Percentiles rank a stretch among this genome's conserved stretches.
These are phyloP conservation scores for Palythoa grandiflora DNA, from an alignment of 92 coral and sea anemone species.

Conservation along the genomic window DNA sequence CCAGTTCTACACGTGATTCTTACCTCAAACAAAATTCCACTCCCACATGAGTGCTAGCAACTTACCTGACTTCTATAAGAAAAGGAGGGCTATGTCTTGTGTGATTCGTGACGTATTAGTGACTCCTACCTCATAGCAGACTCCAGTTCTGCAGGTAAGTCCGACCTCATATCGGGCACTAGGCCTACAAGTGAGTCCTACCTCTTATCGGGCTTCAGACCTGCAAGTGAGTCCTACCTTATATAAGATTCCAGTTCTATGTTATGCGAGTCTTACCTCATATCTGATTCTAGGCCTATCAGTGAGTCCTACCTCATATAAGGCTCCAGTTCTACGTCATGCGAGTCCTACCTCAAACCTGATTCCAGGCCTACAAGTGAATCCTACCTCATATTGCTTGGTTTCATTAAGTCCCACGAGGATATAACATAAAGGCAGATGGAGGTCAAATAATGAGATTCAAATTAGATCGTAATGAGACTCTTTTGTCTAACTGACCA, in stretches of 20 bases:
- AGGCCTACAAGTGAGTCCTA: neutral
- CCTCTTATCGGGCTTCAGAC: neutral
- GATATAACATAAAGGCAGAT: too few species aligned
- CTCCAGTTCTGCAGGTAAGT: neutral
- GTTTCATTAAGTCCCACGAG: too few species aligned
- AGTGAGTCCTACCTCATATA: neutral
- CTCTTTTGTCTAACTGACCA: too few species aligned
- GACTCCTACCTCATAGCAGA: neutral
- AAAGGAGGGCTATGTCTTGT: too few species aligned
- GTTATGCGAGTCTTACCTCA: neutral
- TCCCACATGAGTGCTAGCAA: neutral
- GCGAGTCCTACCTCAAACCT: too few species aligned
- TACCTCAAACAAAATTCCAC: neutral
- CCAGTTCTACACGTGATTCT: neutral
- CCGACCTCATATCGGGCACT: neutral
- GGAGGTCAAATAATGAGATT: too few species aligned
- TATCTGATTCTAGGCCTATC: neutral
- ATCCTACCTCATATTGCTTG: neutral
- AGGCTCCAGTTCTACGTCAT: neutral
- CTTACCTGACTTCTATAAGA: too few species aligned
- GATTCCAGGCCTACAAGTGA: neutral
- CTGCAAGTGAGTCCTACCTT: neutral
- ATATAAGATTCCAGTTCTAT: neutral
- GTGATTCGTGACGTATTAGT: neutral
- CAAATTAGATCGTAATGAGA: too few species aligned